Base-by-base conservation (phyloP, 2,113 vertebrate genomes). In the Catagonus wagneri region DNA sequence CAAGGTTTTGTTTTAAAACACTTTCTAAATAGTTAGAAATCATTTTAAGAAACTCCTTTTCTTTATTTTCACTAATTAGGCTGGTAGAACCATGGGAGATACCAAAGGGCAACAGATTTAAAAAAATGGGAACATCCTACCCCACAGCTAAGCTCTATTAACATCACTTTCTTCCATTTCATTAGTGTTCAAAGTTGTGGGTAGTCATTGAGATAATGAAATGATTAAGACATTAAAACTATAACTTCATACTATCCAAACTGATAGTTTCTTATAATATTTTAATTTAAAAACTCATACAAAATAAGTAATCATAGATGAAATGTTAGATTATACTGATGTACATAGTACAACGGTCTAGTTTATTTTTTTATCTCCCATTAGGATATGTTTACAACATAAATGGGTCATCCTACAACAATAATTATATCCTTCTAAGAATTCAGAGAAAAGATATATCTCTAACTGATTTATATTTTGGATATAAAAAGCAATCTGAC, bases 1-100 rank as follows among this genome's bases (percentile, higher is more conserved):
- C n/a, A 89, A 93, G 68, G 52, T 16, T 96, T 85, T 83, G 36
- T 56, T 95, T 84, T 87, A 81, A 83, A 90, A 94, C 16, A 75
- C 27, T 56, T 89, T 81, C 61, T 85, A 19, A 93, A 32, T 39
- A 89, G 34, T 85, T 22, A 32, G 78, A 65, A 89, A 65, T 80
- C 56, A 56, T n/a, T 39, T 29, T 50, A 9, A 54, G 74, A 36
- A 75, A 29, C 11, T 71, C 22, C 15, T 79, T 61, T 76, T 65
- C 29, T 65, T 72, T 90, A 50, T 66, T 83, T 83, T 66, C 54
- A 61, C 16, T 69, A 61, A 34, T 34, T 44, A 83, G 60, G 29
- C 23, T 96, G 61, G 61, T 4, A 81, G 39, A 76, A 86, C 39
- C 29, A 68, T 12, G 17, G 90, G 6, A 39, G 68, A 91, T 20